Percentiles rank a stretch among this genome's conserved stretches.
Conservation (phyloP, 2,113 vertebrate genomes). For the Sylvietta virens region DNA sequence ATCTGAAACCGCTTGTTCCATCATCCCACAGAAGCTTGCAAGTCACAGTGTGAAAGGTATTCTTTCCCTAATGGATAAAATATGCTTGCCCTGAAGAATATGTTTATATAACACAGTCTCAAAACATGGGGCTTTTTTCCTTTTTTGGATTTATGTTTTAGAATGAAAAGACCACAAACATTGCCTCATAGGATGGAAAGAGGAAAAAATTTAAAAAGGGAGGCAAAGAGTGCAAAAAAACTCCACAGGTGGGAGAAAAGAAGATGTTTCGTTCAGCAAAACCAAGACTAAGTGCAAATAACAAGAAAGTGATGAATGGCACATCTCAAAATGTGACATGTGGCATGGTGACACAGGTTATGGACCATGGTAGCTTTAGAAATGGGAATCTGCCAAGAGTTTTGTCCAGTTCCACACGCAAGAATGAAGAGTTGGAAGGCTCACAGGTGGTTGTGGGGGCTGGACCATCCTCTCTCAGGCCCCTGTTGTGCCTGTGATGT, state of each 20-base stretch:
- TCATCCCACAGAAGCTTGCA: background rate
- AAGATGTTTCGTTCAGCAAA: background rate
- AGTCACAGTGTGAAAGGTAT: background rate
- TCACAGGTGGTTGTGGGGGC: background rate
- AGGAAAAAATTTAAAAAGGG: background rate
- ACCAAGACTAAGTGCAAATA: background rate
- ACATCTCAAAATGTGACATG: background rate
- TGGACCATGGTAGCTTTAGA: background rate
- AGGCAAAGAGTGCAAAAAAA: background rate
- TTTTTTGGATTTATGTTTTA: background rate
- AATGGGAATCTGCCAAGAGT: background rate
- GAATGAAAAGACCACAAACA: background rate
- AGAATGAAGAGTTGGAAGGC: background rate
- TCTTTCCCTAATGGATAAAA: background rate
- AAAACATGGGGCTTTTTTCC: background rate
- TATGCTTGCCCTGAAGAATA: background rate
- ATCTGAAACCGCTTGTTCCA: background rate
- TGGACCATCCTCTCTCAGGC: background rate
- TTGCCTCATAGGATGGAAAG: background rate
- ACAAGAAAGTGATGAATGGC: background rate
- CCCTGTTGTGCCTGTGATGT: background rate
- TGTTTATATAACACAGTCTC: background rate
- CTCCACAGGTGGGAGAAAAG: background rate
- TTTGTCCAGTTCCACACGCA: fast-evolving
- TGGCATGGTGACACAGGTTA: background rate